Conservation (phyloP, 2,797 vertebrate genomes). For the Smutsia temminckii region DNA sequence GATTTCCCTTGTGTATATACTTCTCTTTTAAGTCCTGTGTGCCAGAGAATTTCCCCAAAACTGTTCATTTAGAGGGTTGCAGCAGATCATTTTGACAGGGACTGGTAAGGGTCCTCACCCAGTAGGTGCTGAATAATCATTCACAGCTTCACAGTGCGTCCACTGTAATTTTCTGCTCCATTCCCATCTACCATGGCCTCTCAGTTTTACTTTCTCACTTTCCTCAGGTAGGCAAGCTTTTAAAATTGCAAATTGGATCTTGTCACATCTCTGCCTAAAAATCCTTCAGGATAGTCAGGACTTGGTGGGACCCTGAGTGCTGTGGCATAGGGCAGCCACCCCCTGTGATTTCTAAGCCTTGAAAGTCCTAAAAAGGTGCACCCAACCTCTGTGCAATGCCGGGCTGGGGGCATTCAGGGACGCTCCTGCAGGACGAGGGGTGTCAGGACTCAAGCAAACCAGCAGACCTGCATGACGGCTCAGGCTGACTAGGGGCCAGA, state of each 20-base stretch:
- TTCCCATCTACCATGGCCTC: accelerated
- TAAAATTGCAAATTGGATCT: not conserved
- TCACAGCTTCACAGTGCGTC: not conserved
- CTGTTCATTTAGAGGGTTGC: not conserved
- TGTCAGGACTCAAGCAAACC: too few species aligned
- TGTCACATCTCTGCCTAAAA: not conserved
- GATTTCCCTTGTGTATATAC: not conserved
- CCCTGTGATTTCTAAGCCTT: too few species aligned
- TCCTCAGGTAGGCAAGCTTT: not conserved
- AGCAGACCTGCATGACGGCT: too few species aligned
- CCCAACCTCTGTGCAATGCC: too few species aligned
- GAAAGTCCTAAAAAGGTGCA: too few species aligned
- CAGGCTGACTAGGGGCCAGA: too few species aligned
- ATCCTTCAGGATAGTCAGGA: not conserved
- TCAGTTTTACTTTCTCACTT: not conserved
- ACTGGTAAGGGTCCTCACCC: not conserved
- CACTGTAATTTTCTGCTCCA: not conserved
- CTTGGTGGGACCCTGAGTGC: accelerated
- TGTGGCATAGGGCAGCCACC: not conserved
- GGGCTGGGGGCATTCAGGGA: too few species aligned
- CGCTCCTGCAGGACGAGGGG: too few species aligned
- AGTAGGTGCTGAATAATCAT: not conserved
- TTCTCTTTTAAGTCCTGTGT: not conserved
- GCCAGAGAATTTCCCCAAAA: not conserved
- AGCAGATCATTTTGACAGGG: not conserved